Percentiles rank a stretch among this genome's conserved stretches.
These are phyloP conservation scores for Uria lomvia DNA, from an alignment of 2,113 vertebrate species.

Conservation along the genomic window DNA sequence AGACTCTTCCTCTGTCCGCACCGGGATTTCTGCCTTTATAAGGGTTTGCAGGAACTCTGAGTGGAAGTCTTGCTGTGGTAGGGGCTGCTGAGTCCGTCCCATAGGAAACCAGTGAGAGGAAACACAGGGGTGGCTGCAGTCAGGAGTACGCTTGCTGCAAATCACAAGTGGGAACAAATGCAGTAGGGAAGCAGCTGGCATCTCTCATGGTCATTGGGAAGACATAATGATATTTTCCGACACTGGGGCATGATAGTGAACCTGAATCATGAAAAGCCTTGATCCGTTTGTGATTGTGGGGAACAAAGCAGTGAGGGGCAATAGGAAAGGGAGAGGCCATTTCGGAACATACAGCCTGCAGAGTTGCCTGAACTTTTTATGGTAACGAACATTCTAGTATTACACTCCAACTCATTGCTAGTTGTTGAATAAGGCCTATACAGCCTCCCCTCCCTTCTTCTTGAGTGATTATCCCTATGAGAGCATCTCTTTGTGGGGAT, in stretches of 20 bases:
- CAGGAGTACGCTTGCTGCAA: background rate
- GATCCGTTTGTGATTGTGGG: background rate
- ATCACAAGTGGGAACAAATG: background rate
- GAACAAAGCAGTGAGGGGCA: background rate
- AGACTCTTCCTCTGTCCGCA: conserved; percentile 6
- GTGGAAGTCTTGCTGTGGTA: background rate
- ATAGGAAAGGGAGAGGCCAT: background rate
- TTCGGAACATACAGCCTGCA: background rate
- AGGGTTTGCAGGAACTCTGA: conserved; percentile 26
- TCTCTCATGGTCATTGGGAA: background rate
- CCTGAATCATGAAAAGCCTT: background rate
- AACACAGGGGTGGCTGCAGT: background rate
- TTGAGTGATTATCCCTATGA: background rate
- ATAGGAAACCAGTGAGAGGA: conserved; percentile 35
- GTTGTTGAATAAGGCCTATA: background rate
- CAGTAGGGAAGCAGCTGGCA: background rate
- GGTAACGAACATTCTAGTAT: background rate
- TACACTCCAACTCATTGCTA: background rate
- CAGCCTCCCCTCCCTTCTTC: background rate
- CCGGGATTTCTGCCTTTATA: conserved; percentile 38
- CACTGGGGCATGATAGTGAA: background rate
- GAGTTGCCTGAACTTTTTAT: background rate
- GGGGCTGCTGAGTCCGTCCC: background rate
- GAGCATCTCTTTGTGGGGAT: background rate
- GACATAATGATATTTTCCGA: background rate